Evolutionary conservation across 2,888 invertebrate species (phyloP), one percentile per base, ranked within the genome.

Genomic region (Eupeodes luniger): DNA sequence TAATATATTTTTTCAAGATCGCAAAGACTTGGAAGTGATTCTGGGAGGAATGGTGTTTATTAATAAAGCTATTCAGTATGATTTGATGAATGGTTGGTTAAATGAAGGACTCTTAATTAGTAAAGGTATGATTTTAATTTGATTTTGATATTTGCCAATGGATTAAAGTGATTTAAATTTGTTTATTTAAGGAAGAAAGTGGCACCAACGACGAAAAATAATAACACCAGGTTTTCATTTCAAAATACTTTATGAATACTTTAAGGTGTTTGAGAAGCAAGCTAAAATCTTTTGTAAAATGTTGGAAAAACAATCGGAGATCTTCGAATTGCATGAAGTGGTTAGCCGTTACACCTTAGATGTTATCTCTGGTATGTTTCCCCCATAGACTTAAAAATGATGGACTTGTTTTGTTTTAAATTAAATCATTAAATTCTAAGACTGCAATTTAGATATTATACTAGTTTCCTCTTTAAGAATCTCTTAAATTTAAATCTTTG

Each of bases 201-300:
- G 97, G 97, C 94, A 94, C 89, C 92, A 93, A 0, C 94, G 96
- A 27, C 94, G 97, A 59, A 96, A 96, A 92, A 94, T 96, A 82
- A 92, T 97, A 81, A 97, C 97, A 0, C 96, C 96, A 0, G 95
- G 96, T 0, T 97, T 97, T 92, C 97, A 97, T 92, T 97, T 96
- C 92, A 95, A 96, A 90, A 96, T 97, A 80, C 92, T 97, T 51
- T 95, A 96, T 91, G 95, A 96, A 89, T 96, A 96, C 92, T 91
- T 96, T 11, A 95, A 95, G 1, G 94, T 96, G 0, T 96, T 97
- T 91, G 95, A 96, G 89, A 94, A 94, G 74, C 95, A 96, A 84
- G 94, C 94, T 40, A 92, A 92, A 66, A 93, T 94, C 27, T 93
- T 96, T 85, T 92, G 94, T 10, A 80, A 9, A 74, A 90, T 27